A percentile compares a stretch with the other conserved stretches of the same genome.
Evolutionary conservation across 2,888 invertebrate species (phyloP).

Genomic region (Aplocera efformata): DNA sequence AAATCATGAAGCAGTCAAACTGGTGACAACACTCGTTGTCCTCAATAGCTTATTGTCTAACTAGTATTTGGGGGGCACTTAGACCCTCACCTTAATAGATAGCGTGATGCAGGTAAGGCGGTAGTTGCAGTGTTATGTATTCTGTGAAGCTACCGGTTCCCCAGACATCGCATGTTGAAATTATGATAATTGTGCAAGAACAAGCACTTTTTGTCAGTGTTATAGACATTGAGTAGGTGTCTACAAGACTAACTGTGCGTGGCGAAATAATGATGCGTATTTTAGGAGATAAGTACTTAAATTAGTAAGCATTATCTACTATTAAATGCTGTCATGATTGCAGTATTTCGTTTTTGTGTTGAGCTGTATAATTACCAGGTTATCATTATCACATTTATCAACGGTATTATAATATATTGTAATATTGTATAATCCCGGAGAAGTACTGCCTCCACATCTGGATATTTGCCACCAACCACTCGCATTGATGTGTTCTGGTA

Average conservation of each 20-base stretch:
- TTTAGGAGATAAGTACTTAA: no score
- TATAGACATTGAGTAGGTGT: constrained; percentile 10
- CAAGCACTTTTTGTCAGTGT: constrained; percentile 14
- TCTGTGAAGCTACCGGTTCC: constrained; percentile 10
- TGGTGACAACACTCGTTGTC: constrained; percentile 25
- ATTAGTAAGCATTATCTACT: no score
- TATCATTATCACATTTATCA: no score
- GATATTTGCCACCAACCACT: no score
- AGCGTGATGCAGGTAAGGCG: constrained; percentile 14
- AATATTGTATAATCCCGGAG: no score
- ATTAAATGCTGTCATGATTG: no score
- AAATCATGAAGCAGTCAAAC: constrained; percentile 31
- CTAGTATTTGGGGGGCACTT: constrained; percentile 41
- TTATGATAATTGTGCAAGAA: constrained; percentile 39
- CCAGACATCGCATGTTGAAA: constrained; percentile 44
- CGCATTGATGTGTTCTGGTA: no score
- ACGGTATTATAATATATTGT: no score
- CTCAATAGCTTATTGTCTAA: constrained; percentile 35
- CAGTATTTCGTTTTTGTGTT: no score
- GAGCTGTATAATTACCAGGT: no score
- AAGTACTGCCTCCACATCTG: no score
- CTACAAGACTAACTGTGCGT: constrained; percentile 18
- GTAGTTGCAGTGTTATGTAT: not conserved
- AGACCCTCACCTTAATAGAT: constrained; percentile 65
- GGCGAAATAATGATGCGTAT: constrained; percentile 3